phyloP scores from a whole-genome alignment of 2,888 invertebrate species.

The Mechanitis messenoides region DNA sequence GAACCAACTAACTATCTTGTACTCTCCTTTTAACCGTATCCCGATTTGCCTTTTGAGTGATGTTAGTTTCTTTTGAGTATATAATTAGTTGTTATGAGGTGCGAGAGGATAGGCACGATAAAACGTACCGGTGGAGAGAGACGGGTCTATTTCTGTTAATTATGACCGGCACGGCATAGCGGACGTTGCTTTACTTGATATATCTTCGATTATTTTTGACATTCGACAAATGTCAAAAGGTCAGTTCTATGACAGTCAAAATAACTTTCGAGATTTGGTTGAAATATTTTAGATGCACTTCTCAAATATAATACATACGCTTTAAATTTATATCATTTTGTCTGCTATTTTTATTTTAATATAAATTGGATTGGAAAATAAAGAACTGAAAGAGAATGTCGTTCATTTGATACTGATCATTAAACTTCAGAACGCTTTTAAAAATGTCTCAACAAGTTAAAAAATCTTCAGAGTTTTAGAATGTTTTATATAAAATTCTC shows the following conservation, averaged over 20 bases:
- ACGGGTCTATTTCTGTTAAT: conserved; percentile 53
- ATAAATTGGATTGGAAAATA: neutral
- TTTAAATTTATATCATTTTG: no score
- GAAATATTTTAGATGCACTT: no score
- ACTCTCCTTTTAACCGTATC: conserved; percentile 1
- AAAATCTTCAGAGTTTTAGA: conserved; percentile 16
- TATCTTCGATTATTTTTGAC: conserved; percentile 20
- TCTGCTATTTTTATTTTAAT: no score
- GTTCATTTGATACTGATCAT: neutral
- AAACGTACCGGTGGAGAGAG: conserved; percentile 36
- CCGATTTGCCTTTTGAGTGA: conserved; percentile 18
- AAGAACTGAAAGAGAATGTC: neutral
- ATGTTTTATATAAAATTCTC: conserved; percentile 20
- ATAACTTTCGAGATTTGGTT: no score
- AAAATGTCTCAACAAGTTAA: conserved; percentile 12
- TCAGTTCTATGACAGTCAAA: neutral
- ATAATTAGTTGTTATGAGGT: conserved; percentile 34
- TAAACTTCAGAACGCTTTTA: neutral
- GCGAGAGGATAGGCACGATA: conserved; percentile 36
- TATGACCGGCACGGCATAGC: conserved; percentile 41
- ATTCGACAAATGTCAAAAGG: conserved; percentile 12
- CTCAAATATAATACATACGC: no score
- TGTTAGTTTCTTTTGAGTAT: conserved; percentile 28
- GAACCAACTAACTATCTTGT: neutral
- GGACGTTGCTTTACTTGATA: conserved; percentile 32